A percentile compares a stretch with the other conserved stretches of the same genome.
phyloP scores from a whole-genome alignment of 2,888 invertebrate species.

The Rugalucina vietnamica region DNA sequence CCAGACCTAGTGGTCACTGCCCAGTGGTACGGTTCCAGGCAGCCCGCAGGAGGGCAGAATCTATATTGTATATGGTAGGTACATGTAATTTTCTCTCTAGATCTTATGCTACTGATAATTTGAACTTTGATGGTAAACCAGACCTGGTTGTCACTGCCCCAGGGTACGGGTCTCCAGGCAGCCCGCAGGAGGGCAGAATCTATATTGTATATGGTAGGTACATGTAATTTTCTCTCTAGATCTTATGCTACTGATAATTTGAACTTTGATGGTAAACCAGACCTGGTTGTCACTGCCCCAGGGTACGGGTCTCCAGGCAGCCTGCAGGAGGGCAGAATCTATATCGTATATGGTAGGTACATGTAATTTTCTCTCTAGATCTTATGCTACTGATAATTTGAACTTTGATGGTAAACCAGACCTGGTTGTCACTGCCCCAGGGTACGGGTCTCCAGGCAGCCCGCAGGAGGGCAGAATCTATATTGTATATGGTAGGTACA shows the following conservation, averaged over 20 bases:
- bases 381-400: slow-evolving; percentile 75
- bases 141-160: slow-evolving; percentile 80
- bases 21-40: slow-evolving; percentile 72
- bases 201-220: slow-evolving; percentile 78
- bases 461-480: slow-evolving; percentile 79
- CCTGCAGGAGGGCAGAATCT: slow-evolving; percentile 78
- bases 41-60: slow-evolving; percentile 78
- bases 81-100: slow-evolving; percentile 63
- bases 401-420: slow-evolving; percentile 79
- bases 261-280: slow-evolving; percentile 78
- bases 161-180: slow-evolving; percentile 68
- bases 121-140: slow-evolving; percentile 77
- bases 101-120: slow-evolving; percentile 74
- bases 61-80: slow-evolving; percentile 77
- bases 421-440: slow-evolving; percentile 79
- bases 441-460: slow-evolving; percentile 67
- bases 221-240: slow-evolving; percentile 63
- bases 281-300: slow-evolving; percentile 79
- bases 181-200: slow-evolving; percentile 77
- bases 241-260: slow-evolving; percentile 76
- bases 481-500: slow-evolving; percentile 77
- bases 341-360: slow-evolving; percentile 77
- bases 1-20: slow-evolving; percentile 78
- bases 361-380: slow-evolving; percentile 63
- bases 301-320: slow-evolving; percentile 69